phyloP scores from a whole-genome alignment of 2,888 invertebrate species.

The Peribatodes rhomboidaria region DNA sequence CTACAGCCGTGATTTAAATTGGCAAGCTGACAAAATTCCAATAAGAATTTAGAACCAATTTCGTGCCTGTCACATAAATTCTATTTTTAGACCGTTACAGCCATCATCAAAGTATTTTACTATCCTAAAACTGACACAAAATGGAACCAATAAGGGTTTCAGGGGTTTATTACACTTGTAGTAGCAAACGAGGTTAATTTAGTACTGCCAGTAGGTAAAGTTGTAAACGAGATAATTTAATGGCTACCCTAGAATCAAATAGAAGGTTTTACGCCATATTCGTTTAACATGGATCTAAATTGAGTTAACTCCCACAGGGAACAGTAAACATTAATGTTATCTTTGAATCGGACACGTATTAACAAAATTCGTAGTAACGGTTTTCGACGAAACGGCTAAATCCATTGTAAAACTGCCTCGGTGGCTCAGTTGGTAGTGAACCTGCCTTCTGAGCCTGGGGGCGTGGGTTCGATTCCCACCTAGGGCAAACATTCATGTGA shows the following conservation, averaged over 20 bases:
- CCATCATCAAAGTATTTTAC: conserved; percentile 21
- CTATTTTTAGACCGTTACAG: conserved; percentile 27
- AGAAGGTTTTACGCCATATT: background rate
- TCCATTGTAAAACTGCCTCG: too few relatives aligned
- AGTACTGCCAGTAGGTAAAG: background rate
- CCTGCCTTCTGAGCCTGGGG: too few relatives aligned
- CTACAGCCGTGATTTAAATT: conserved; percentile 24
- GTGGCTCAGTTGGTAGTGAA: too few relatives aligned
- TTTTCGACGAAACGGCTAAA: too few relatives aligned
- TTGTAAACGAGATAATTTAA: conserved; percentile 3
- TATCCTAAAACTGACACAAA: conserved; percentile 10
- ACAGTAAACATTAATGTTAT: too few relatives aligned
- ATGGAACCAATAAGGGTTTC: conserved; percentile 6
- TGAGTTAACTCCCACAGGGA: background rate
- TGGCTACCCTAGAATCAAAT: background rate
- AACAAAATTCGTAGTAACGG: too few relatives aligned
- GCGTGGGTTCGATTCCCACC: too few relatives aligned
- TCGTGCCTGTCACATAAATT: conserved; percentile 34
- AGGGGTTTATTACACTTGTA: conserved; percentile 2
- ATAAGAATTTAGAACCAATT: conserved; percentile 31
- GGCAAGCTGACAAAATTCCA: conserved; percentile 31
- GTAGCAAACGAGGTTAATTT: conserved; percentile 4
- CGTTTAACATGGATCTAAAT: background rate
- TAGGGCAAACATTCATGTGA: too few relatives aligned
- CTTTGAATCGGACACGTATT: too few relatives aligned